Conservation (phyloP, 1,140 invertebrate genomes). For the Drosophila nannoptera region DNA sequence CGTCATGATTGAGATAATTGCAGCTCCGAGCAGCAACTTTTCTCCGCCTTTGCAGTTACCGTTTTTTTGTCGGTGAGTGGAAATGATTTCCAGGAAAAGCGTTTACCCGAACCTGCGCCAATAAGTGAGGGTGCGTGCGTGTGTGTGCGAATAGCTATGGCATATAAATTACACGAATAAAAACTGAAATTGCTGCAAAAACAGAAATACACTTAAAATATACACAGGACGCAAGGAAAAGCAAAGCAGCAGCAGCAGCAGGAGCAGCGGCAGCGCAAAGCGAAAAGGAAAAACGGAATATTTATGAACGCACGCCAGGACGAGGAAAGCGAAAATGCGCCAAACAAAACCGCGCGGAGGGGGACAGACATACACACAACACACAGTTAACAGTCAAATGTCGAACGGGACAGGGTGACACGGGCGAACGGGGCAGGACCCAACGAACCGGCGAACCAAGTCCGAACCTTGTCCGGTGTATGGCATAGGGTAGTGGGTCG, state of each 20-base stretch:
- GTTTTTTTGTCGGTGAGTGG: constrained; percentile 16
- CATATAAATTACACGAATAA: constrained; percentile 74
- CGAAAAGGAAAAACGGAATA: constrained; percentile 60
- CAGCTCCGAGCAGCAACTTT: constrained; percentile 38
- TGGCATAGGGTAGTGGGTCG: constrained; percentile 3
- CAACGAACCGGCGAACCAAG: constrained; percentile 64
- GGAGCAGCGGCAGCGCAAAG: constrained; percentile 18
- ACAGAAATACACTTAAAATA: constrained; percentile 72
- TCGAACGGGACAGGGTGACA: background rate
- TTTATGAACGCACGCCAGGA: constrained; percentile 71
- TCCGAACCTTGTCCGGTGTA: constrained; percentile 53
- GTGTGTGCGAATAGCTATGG: constrained; percentile 27
- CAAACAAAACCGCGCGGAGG: constrained; percentile 43
- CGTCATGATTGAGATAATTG: constrained; percentile 52
- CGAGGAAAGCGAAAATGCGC: constrained; percentile 72
- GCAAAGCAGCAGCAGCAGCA: constrained; percentile 12
- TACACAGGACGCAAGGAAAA: constrained; percentile 12
- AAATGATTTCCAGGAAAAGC: constrained; percentile 59
- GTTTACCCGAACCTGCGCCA: constrained; percentile 67
- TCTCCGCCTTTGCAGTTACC: constrained; percentile 11
- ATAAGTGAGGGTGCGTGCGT: constrained; percentile 44
- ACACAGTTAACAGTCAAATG: constrained; percentile 46
- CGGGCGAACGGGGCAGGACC: background rate
- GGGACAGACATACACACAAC: constrained; percentile 4
- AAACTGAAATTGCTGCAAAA: constrained; percentile 75